Evolutionary conservation across 1,140 invertebrate species (phyloP).

Genomic region (Myzus persicae): DNA sequence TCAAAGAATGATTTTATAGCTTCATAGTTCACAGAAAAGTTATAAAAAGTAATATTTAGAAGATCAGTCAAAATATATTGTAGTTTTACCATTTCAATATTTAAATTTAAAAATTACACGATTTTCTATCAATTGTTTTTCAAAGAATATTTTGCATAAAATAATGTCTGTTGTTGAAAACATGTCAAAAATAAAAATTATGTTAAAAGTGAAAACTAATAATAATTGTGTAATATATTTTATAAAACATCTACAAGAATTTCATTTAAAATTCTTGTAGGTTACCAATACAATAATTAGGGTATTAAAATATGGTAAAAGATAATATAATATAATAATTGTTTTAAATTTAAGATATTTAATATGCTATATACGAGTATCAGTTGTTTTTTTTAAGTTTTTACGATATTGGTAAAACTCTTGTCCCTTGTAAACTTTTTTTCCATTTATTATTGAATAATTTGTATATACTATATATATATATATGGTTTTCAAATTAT

Average conservation of each 20-base stretch:
- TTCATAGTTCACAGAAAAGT: not conserved
- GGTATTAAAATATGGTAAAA: not conserved
- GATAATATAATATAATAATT: not conserved
- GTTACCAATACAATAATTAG: not conserved
- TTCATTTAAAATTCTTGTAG: not conserved
- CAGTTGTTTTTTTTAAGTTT: not conserved
- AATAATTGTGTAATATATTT: not conserved
- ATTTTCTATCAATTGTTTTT: not conserved
- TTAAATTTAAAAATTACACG: not conserved
- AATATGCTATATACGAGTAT: not conserved
- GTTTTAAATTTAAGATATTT: not conserved
- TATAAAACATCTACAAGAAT: not conserved
- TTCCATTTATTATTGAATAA: not conserved
- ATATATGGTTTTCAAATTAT: not conserved
- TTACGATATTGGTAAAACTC: not conserved
- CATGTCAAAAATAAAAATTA: not conserved
- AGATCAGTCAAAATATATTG: not conserved
- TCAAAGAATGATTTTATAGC: not conserved
- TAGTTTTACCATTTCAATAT: not conserved
- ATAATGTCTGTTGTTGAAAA: not conserved
- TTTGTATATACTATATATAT: no score
- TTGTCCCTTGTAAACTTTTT: not conserved
- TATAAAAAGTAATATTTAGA: not conserved
- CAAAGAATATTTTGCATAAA: not conserved
- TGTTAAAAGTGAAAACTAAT: no score